Conservation (phyloP, 2,113 vertebrate genomes). For the Thunnus maccoyii region DNA sequence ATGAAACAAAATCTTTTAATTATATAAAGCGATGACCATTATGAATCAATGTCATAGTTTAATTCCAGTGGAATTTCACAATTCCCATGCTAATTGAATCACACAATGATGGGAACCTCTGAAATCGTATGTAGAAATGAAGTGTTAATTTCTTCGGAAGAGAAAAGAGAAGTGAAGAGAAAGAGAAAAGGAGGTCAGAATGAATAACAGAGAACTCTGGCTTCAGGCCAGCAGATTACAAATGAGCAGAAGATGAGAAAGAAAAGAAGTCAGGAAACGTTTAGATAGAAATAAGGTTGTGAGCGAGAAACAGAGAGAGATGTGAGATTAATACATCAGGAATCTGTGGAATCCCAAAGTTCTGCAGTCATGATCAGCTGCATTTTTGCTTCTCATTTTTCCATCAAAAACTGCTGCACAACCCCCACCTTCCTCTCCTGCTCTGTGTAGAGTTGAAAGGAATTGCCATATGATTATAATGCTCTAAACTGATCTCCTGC, state of each 20-base stretch:
- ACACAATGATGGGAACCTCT: constrained; percentile 9
- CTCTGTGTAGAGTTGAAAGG: constrained; percentile 38
- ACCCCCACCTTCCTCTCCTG: not conserved
- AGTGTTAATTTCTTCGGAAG: constrained; percentile 51
- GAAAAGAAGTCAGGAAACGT: constrained; percentile 1
- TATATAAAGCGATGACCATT: not conserved
- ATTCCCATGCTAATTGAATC: constrained; percentile 46
- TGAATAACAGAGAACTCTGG: constrained; percentile 57
- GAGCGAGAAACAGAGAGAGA: not conserved
- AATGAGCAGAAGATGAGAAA: constrained; percentile 54
- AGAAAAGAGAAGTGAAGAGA: constrained; percentile 44
- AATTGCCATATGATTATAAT: constrained; percentile 51
- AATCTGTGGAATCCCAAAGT: constrained; percentile 43
- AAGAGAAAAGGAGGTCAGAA: constrained; percentile 75
- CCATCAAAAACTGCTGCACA: not conserved
- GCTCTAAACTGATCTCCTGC: constrained; percentile 47
- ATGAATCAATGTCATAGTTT: not conserved
- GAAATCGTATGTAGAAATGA: constrained; percentile 29
- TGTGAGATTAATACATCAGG: constrained; percentile 1
- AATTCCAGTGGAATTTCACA: constrained; percentile 16
- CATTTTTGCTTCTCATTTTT: constrained; percentile 22
- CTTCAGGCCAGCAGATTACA: constrained; percentile 64
- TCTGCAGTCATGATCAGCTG: constrained; percentile 14
- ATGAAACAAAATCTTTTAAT: not conserved
- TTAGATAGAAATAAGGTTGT: not conserved